These are phyloP conservation scores for Muschampia plurimacula DNA, from an alignment of 2,888 invertebrate species.

Conservation along the genomic window DNA sequence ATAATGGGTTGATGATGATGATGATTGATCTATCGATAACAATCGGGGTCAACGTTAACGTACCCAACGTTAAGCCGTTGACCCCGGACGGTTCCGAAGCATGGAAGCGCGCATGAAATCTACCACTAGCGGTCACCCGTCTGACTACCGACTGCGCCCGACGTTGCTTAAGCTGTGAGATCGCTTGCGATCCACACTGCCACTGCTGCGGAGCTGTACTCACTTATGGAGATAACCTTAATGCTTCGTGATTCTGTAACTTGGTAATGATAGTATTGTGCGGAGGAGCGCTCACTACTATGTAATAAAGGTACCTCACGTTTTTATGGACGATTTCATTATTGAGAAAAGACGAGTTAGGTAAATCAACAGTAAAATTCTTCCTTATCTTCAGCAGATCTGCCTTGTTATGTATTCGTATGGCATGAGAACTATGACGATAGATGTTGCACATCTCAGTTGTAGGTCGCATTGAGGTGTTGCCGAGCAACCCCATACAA, in stretches of 20 bases:
- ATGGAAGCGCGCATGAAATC: too few species aligned
- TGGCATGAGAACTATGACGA: conserved; percentile 76
- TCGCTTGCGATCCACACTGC: too few species aligned
- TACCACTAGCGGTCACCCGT: too few species aligned
- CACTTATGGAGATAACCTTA: too few species aligned
- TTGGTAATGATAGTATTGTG: conserved; percentile 75
- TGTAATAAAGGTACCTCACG: conserved; percentile 73
- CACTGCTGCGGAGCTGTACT: too few species aligned
- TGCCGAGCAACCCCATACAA: conserved; percentile 38
- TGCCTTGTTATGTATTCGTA: conserved; percentile 74
- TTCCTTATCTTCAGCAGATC: conserved; percentile 74
- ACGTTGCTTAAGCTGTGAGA: too few species aligned
- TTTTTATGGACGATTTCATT: conserved; percentile 79
- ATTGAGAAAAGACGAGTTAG: conserved; percentile 73
- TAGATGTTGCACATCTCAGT: conserved; percentile 63
- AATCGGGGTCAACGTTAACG: too few species aligned
- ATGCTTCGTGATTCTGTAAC: conserved; percentile 56
- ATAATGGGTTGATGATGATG: too few species aligned
- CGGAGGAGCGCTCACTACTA: conserved; percentile 63
- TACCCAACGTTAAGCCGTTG: too few species aligned
- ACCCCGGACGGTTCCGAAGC: too few species aligned
- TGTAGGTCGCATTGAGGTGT: conserved; percentile 39
- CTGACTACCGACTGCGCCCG: too few species aligned
- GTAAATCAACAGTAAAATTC: conserved; percentile 57
- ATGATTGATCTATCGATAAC: too few species aligned